phyloP scores from a whole-genome alignment of 2,888 invertebrate species.

The Lasioglossum pauxillum region DNA sequence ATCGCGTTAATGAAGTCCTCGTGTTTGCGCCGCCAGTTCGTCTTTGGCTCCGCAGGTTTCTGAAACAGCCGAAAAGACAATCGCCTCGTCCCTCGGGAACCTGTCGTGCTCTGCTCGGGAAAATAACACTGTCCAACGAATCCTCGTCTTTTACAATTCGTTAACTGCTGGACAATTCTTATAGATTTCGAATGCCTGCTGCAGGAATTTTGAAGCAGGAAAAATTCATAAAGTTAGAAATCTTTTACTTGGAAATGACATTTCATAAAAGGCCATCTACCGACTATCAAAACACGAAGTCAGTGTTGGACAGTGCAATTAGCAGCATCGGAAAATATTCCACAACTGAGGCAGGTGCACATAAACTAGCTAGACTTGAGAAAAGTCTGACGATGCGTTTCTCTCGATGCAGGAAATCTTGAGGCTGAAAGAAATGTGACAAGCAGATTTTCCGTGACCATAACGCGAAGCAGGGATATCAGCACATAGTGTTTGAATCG shows the following conservation, averaged over 20 bases:
- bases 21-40: slow-evolving; percentile 96
- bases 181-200: neutral
- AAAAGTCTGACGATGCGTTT: neutral
- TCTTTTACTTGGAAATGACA: neutral
- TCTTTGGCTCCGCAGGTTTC: slow-evolving; percentile 77
- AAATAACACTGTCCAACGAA: neutral
- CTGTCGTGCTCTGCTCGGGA: neutral
- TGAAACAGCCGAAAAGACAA: slow-evolving; percentile 61
- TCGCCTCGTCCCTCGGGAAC: slow-evolving; percentile 11
- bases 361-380: neutral
- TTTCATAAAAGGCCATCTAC: neutral
- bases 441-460: neutral
- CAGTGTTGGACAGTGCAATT: neutral
- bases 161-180: neutral
- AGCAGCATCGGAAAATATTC: neutral
- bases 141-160: neutral
- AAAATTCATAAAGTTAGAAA: neutral
- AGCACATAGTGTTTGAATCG: neutral
- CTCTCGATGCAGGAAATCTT: neutral
- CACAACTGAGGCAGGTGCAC: neutral
- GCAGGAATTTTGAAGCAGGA: neutral
- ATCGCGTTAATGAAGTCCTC: slow-evolving; percentile 97
- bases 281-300: neutral
- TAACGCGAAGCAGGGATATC: neutral
- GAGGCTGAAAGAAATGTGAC: neutral